Base-by-base conservation (phyloP, 2,888 invertebrate genomes). In the Drosophila paracracens region DNA sequence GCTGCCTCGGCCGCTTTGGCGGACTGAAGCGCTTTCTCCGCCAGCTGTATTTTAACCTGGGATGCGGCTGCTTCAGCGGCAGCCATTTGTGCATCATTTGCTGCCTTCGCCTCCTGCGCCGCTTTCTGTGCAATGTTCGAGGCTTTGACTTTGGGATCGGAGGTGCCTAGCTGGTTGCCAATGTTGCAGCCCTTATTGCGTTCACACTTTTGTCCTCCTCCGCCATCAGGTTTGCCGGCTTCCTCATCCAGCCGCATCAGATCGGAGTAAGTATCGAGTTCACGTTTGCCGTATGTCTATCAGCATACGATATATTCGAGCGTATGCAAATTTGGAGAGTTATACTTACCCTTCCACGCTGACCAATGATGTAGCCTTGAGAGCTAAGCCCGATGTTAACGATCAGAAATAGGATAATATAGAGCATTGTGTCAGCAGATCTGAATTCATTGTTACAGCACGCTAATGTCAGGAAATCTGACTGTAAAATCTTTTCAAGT, bases 1-100 rank as follows among this genome's bases (percentile, higher is more conserved):
- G 96, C 95, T 0, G 96, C 96, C 88, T 96, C 95, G 0, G 96
- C 96, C 0, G 96, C 96, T 84, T 96, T 95, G 0, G 96, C 96
- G 0, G 96, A 96, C 91, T 95, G 95, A 7, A 95, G 92, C 0
- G 96, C 96, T 85, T 95, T 96, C 80, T 96, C 96, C 0, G 96
- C 96, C 59, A 96, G 91, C 92, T 96, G 96, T 0, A 95, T 94
- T 92, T 96, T 96, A 1, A 95, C 95, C 94, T 96, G 96, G 2
- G 96, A 95, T 0, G 95, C 95, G 82, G 95, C 95, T 82, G 96
- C 96, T 0, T 96, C 96, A 25, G 95, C 96, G 31, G 96, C 95
- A 0, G 96, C 96, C 1, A 96, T 95, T 87, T 96, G 96, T 0
- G 96, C 96, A 88, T 96, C 96, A 59, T 95, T 95, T 0, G 96